Evolutionary conservation across 2,888 invertebrate species (phyloP).

Genomic region (Ceraclea dissimilis): DNA sequence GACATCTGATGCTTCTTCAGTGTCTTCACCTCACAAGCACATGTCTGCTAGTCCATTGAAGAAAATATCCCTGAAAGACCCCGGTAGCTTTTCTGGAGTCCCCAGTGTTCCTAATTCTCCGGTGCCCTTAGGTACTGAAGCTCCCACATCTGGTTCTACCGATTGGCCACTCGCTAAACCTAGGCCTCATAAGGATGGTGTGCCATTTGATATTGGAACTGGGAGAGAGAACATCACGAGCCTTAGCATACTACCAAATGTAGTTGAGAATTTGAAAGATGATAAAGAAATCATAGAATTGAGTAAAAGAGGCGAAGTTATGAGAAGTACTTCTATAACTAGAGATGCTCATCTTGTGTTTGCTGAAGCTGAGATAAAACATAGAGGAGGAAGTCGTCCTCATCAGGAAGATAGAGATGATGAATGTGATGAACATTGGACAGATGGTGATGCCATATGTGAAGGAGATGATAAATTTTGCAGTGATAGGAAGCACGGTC

Average conservation of each 20-base stretch:
- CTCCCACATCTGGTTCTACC: slow-evolving; percentile 33
- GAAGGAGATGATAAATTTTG: slow-evolving; percentile 48
- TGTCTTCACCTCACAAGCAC: slow-evolving; percentile 17
- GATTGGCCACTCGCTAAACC: slow-evolving; percentile 34
- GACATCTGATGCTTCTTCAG: slow-evolving; percentile 27
- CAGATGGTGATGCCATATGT: slow-evolving; percentile 25
- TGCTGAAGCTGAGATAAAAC: slow-evolving; percentile 20
- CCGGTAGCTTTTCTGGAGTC: slow-evolving; percentile 8
- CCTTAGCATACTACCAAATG: not conserved
- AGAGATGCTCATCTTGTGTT: slow-evolving; percentile 18
- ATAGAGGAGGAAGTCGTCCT: slow-evolving; percentile 7
- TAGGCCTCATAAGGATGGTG: slow-evolving; percentile 31
- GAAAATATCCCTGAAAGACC: slow-evolving; percentile 19
- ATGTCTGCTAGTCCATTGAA: slow-evolving; percentile 28
- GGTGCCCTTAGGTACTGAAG: slow-evolving; percentile 37
- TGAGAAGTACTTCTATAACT: slow-evolving; percentile 16
- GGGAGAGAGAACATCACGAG: slow-evolving; percentile 10
- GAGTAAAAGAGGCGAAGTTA: slow-evolving; percentile 35
- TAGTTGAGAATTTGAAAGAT: slow-evolving; percentile 32
- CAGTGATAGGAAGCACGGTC: slow-evolving; percentile 43
- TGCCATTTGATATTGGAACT: slow-evolving; percentile 30
- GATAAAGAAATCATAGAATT: slow-evolving; percentile 50
- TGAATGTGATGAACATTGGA: slow-evolving; percentile 22
- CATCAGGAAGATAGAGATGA: slow-evolving; percentile 14
- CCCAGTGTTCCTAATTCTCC: slow-evolving; percentile 37